Conservation (phyloP, 2,113 vertebrate genomes). For the Siphamia tubifer region DNA sequence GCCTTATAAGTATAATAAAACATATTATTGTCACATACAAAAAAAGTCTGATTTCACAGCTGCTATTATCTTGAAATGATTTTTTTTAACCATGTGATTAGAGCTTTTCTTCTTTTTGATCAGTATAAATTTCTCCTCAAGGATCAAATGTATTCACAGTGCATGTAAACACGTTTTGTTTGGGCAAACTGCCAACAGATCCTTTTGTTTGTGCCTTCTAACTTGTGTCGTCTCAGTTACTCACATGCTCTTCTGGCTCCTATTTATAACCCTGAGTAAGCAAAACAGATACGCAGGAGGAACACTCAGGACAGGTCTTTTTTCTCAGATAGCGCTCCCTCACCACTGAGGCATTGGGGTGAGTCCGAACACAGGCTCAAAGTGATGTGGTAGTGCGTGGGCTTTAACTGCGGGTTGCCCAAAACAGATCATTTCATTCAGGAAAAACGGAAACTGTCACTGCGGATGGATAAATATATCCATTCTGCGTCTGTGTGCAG, state of each 20-base stretch:
- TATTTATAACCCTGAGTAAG: constrained; percentile 66
- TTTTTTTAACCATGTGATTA: no score
- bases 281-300: constrained; percentile 48
- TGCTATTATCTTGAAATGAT: no score
- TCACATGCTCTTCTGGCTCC: constrained; percentile 5
- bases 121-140: constrained; percentile 62
- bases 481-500: constrained; percentile 28
- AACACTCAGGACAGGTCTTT: neutral
- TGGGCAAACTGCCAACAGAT: neutral
- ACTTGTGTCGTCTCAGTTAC: constrained; percentile 45
- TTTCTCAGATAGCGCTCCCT: neutral
- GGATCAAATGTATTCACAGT: constrained; percentile 20
- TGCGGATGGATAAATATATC: constrained; percentile 61
- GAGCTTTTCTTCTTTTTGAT: constrained; percentile 49
- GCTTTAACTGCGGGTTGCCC: constrained; percentile 20
- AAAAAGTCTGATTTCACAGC: no score
- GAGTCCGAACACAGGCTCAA: constrained; percentile 1
- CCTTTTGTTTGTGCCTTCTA: constrained; percentile 27
- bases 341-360: constrained; percentile 12
- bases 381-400: constrained; percentile 23
- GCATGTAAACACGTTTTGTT: no score
- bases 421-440: constrained; percentile 53
- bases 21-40: no score
- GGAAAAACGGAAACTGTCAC: constrained; percentile 47
- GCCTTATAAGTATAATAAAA: no score